Percentiles rank a stretch among this genome's conserved stretches.
Conservation (phyloP, 2,888 invertebrate genomes). For the Seira musarum region DNA sequence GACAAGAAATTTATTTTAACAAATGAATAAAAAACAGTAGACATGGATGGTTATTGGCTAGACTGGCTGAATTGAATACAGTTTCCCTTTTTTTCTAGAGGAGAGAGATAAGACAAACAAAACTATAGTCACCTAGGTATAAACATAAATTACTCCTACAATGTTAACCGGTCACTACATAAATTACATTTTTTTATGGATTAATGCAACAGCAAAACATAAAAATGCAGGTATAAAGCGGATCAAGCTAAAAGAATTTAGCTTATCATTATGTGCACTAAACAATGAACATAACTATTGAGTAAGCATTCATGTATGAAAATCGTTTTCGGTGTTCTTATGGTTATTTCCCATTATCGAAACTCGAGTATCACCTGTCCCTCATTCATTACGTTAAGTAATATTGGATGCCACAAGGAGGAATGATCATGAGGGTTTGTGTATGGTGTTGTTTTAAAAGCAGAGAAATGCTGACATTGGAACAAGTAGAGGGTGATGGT, state of each 20-base stretch:
- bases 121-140: slow-evolving; percentile 31
- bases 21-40: slow-evolving; percentile 7
- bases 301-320: slow-evolving; percentile 41
- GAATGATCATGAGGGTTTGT: too few relatives aligned
- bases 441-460: too few relatives aligned
- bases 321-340: slow-evolving; percentile 1
- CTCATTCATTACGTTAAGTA: slow-evolving; percentile 14
- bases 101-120: slow-evolving; percentile 20
- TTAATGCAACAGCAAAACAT: slow-evolving; percentile 10
- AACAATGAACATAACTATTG: slow-evolving; percentile 11
- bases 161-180: slow-evolving; percentile 49
- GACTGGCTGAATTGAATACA: slow-evolving; percentile 9
- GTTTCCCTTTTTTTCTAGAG: background rate
- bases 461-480: background rate
- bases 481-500: background rate
- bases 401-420: background rate
- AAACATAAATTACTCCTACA: slow-evolving; percentile 53
- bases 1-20: slow-evolving; percentile 18
- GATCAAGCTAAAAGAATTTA: slow-evolving; percentile 3
- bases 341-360: slow-evolving; percentile 28
- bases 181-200: slow-evolving; percentile 47
- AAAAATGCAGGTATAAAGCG: background rate
- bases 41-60: background rate
- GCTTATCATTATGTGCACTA: background rate
- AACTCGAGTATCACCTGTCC: slow-evolving; percentile 30